Conservation (phyloP, 2,113 vertebrate genomes). For the Equus przewalskii region DNA sequence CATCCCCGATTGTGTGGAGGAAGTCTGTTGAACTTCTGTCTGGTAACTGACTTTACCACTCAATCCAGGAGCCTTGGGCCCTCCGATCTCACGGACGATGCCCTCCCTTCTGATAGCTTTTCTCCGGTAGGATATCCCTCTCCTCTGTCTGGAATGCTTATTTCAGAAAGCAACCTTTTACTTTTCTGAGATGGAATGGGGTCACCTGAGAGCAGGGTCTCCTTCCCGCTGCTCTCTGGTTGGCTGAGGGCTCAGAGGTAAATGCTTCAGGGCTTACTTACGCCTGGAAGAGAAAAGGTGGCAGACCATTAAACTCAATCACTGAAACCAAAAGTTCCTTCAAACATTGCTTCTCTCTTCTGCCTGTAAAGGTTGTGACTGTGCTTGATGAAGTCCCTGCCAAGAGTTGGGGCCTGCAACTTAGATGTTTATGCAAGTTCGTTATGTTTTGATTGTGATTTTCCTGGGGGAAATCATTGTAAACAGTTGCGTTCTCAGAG, state of each 20-base stretch:
- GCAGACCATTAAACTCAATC: conserved; percentile 37
- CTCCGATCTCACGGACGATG: background rate
- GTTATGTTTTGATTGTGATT: conserved; percentile 76
- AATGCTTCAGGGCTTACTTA: background rate
- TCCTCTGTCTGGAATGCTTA: background rate
- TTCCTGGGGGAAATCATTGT: conserved; percentile 73
- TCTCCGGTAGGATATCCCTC: background rate
- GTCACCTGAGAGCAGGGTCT: background rate
- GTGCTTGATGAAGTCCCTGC: conserved; percentile 34
- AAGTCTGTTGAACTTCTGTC: background rate
- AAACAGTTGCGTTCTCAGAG: conserved; percentile 79
- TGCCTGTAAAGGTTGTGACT: conserved; percentile 45
- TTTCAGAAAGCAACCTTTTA: background rate
- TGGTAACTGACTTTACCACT: background rate
- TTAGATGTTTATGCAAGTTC: conserved; percentile 76
- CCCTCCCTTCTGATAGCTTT: background rate
- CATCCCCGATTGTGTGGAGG: background rate
- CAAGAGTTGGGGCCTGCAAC: conserved; percentile 59
- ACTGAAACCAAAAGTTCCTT: conserved; percentile 32
- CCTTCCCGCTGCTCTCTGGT: background rate
- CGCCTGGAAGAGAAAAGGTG: conserved; percentile 41
- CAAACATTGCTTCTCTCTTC: conserved; percentile 48
- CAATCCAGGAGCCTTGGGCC: background rate
- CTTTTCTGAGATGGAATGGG: background rate
- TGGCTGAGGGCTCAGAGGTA: background rate